These are phyloP conservation scores for Cyphomyrus plagiostoma DNA, from an alignment of 2,113 vertebrate genomes.

Conservation along the genomic window DNA sequence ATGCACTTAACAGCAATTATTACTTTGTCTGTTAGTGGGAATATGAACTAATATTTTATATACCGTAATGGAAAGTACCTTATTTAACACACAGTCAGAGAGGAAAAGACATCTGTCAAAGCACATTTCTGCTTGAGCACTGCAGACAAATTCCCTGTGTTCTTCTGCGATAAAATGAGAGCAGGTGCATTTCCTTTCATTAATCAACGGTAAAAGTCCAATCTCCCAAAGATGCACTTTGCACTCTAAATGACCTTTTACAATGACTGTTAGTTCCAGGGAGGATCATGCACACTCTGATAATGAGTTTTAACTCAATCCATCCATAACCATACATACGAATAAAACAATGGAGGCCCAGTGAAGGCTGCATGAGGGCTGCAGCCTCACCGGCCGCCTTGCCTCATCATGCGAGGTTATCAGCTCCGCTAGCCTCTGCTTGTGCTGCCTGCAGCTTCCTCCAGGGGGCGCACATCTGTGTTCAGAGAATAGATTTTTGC, in stretches of 20 bases:
- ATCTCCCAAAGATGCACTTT: neutral
- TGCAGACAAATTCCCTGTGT: neutral
- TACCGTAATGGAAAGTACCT: neutral
- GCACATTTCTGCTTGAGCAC: neutral
- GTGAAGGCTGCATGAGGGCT: neutral
- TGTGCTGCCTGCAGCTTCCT: conserved; percentile 29
- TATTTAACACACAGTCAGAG: neutral
- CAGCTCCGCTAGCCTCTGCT: neutral
- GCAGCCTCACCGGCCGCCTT: neutral
- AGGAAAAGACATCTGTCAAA: neutral
- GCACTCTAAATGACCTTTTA: neutral
- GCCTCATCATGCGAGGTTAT: too few species aligned
- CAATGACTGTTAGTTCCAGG: conserved; percentile 35
- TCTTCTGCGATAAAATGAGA: neutral
- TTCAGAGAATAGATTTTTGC: conserved; percentile 38
- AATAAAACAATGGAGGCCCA: neutral
- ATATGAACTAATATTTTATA: neutral
- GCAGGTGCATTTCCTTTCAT: neutral
- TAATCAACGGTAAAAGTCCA: neutral
- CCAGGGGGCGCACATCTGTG: conserved; percentile 47
- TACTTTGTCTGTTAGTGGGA: neutral
- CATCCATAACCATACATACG: conserved; percentile 36
- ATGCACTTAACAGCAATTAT: neutral
- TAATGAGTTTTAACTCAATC: conserved; percentile 40
- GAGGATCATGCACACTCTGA: conserved; percentile 30